Percentiles rank a stretch among this genome's conserved stretches.
Evolutionary conservation across 2,888 invertebrate species (phyloP).

Genomic region (Mythimna loreyi): DNA sequence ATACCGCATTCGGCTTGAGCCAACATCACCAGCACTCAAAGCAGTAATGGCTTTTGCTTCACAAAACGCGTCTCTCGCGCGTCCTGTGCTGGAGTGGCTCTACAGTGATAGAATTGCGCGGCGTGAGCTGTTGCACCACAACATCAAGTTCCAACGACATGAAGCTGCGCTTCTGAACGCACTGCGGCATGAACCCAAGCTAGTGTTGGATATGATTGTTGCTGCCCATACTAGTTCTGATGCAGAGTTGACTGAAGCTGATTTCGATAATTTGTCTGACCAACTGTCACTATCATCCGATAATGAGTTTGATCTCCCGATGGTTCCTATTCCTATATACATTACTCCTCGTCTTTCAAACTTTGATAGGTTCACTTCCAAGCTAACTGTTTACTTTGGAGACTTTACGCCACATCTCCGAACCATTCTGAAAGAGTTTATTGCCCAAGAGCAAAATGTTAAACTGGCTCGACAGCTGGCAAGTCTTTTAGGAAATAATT

Average conservation of each 20-base stretch:
- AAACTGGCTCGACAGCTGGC: constrained; percentile 57
- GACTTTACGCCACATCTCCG: constrained; percentile 71
- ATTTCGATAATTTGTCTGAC: too few species aligned
- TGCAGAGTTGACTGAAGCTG: too few species aligned
- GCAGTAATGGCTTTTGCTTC: constrained; percentile 64
- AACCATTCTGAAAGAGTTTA: constrained; percentile 28
- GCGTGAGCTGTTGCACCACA: constrained; percentile 31
- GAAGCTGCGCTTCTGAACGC: constrained; percentile 41
- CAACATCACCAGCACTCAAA: constrained; percentile 66
- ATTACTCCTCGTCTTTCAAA: too few species aligned
- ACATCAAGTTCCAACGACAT: constrained; percentile 38
- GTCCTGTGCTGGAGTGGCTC: constrained; percentile 22
- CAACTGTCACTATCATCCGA: too few species aligned
- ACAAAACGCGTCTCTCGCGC: constrained; percentile 56
- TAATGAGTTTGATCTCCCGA: too few species aligned
- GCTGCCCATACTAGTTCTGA: constrained; percentile 52
- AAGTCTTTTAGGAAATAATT: constrained; percentile 45
- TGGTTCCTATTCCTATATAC: too few species aligned
- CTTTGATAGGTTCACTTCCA: constrained; percentile 70
- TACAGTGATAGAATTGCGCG: constrained; percentile 40
- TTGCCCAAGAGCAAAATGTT: too few species aligned
- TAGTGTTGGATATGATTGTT: constrained; percentile 60
- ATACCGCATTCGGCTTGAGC: constrained; percentile 66
- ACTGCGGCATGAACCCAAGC: constrained; percentile 37
- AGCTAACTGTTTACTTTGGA: constrained; percentile 77